Percentiles rank a stretch among this genome's conserved stretches.
phyloP scores from a whole-genome alignment of 1,140 invertebrate genomes.

The Orchesella cincta region DNA sequence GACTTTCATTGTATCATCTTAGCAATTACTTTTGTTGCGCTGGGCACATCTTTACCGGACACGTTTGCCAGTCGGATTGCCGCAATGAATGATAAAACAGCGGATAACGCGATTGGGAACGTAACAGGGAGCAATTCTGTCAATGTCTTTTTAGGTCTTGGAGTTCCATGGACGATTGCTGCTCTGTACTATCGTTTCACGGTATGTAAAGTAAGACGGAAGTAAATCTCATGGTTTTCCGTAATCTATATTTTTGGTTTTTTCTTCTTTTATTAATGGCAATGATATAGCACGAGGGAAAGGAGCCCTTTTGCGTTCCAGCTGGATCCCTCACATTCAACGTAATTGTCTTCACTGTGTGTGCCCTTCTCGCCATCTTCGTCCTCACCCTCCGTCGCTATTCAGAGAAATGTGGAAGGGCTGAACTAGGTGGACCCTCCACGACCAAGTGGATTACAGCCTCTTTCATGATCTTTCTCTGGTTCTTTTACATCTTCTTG shows the following conservation, averaged over 20 bases:
- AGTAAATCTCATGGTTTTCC: not conserved
- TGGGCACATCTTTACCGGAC: slow-evolving; percentile 71
- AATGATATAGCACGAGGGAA: not conserved
- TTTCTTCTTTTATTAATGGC: not conserved
- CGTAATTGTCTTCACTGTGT: slow-evolving; percentile 25
- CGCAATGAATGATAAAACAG: slow-evolving; percentile 68
- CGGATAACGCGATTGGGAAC: slow-evolving; percentile 73
- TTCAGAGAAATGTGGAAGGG: slow-evolving; percentile 26
- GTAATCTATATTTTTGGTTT: not conserved
- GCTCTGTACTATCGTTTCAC: slow-evolving; percentile 62
- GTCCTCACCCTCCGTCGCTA: slow-evolving; percentile 8
- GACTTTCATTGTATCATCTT: no score
- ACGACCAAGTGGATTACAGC: slow-evolving; percentile 5
- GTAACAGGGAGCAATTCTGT: slow-evolving; percentile 76
- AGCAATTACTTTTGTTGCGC: slow-evolving; percentile 70
- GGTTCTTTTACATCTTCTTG: slow-evolving; percentile 29
- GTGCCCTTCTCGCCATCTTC: slow-evolving; percentile 13
- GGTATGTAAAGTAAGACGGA: no score
- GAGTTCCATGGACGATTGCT: slow-evolving; percentile 67
- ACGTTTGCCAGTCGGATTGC: slow-evolving; percentile 69
- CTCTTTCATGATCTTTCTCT: slow-evolving; percentile 4
- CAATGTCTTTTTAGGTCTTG: slow-evolving; percentile 69
- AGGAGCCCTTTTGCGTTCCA: slow-evolving; percentile 25
- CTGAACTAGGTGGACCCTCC: slow-evolving; percentile 35
- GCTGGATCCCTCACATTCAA: slow-evolving; percentile 22